Percentiles rank a stretch among this genome's conserved stretches.
phyloP scores from a whole-genome alignment of 2,113 vertebrate species.

The Rhinolophus sinicus region DNA sequence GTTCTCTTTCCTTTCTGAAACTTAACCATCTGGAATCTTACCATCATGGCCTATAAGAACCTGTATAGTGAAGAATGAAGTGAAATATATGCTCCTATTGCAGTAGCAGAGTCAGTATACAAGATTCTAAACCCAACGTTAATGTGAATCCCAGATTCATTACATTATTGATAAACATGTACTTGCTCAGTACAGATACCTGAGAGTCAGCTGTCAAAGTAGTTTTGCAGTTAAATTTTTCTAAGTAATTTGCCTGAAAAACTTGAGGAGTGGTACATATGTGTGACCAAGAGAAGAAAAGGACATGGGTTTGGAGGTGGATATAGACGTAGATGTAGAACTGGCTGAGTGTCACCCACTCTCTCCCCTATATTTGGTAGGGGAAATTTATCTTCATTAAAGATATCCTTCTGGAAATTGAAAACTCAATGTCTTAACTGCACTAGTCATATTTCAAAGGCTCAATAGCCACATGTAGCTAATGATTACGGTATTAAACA shows the following conservation, averaged over 20 bases:
- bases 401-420: not conserved
- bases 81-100: not conserved
- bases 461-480: not conserved
- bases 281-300: not conserved
- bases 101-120: not conserved
- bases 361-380: not conserved
- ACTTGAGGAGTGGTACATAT: not conserved
- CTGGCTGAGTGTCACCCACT: not conserved
- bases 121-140: not conserved
- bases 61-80: not conserved
- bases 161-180: not conserved
- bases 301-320: not conserved
- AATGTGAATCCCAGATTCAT: not conserved
- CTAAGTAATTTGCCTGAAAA: not conserved
- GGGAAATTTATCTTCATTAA: conserved; percentile 4
- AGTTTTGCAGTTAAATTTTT: not conserved
- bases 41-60: not conserved
- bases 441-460: not conserved
- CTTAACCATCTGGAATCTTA: not conserved
- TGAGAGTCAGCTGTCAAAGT: not conserved
- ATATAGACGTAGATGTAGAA: not conserved
- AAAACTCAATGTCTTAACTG: not conserved
- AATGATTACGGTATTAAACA: not conserved
- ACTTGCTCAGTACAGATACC: not conserved
- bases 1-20: not conserved